A percentile compares a stretch with the other conserved stretches of the same genome.
Evolutionary conservation across 1,140 invertebrate species (phyloP).

Genomic region (Lordiphosa mommai): DNA sequence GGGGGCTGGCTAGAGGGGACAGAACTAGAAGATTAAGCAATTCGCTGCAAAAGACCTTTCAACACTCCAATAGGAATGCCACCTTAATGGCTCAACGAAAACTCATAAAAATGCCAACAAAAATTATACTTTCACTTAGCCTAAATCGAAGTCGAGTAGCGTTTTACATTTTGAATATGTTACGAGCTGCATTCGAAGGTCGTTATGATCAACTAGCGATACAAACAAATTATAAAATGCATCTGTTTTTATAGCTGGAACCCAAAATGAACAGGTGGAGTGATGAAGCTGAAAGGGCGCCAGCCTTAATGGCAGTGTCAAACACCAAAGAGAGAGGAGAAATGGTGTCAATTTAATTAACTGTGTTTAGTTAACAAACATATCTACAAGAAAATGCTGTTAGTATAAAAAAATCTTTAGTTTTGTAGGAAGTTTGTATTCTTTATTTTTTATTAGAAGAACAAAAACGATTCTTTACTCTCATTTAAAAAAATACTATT

Average conservation of each 20-base stretch:
- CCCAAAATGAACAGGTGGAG: slow-evolving; percentile 34
- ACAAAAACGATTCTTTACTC: too few relatives aligned
- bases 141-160: slow-evolving; percentile 47
- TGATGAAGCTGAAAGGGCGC: slow-evolving; percentile 19
- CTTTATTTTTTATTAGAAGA: too few relatives aligned
- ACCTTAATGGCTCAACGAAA: slow-evolving; percentile 47
- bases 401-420: too few relatives aligned
- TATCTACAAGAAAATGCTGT: too few relatives aligned
- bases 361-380: neutral
- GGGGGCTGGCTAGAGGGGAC: slow-evolving; percentile 4
- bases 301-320: slow-evolving; percentile 19
- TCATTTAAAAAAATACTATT: too few relatives aligned
- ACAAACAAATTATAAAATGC: slow-evolving; percentile 69
- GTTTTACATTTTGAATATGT: slow-evolving; percentile 32
- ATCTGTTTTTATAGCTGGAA: slow-evolving; percentile 34
- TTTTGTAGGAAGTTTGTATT: too few relatives aligned
- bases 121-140: slow-evolving; percentile 70
- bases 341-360: neutral
- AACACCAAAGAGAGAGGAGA: neutral
- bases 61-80: slow-evolving; percentile 67
- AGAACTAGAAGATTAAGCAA: slow-evolving; percentile 63
- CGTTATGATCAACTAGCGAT: slow-evolving; percentile 50
- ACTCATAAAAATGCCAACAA: slow-evolving; percentile 58
- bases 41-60: slow-evolving; percentile 68
- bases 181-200: slow-evolving; percentile 6